These are phyloP conservation scores for Opisthograptis luteolata DNA, from an alignment of 2,888 invertebrate genomes.

Conservation along the genomic window DNA sequence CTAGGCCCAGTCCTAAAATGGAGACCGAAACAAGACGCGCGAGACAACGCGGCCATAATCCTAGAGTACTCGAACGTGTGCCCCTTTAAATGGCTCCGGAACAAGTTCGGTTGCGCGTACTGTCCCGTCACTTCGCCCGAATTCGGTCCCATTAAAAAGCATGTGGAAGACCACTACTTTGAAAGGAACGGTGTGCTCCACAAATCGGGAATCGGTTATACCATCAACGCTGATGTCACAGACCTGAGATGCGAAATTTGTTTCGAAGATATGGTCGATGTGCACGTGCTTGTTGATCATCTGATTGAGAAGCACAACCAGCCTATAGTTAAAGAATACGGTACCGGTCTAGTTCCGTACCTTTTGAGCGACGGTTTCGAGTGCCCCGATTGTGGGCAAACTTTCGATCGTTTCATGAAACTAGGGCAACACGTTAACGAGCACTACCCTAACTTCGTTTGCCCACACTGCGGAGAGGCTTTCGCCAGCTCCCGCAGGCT, in stretches of 20 bases:
- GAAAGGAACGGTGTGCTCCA: not conserved
- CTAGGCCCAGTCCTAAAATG: too few relatives aligned
- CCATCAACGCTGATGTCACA: constrained; percentile 4
- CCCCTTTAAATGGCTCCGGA: constrained; percentile 69
- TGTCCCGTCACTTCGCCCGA: constrained; percentile 45
- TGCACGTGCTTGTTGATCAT: constrained; percentile 4
- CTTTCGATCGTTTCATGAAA: not conserved
- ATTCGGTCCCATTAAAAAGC: constrained; percentile 1
- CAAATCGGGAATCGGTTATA: not conserved
- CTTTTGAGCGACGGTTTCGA: not conserved
- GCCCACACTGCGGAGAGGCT: constrained; percentile 4
- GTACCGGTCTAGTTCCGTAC: constrained; percentile 2
- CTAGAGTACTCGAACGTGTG: constrained; percentile 68
- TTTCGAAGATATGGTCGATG: not conserved
- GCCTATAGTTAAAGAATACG: not conserved
- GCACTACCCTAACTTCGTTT: constrained; percentile 5
- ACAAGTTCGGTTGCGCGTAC: constrained; percentile 62
- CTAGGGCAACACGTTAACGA: not conserved
- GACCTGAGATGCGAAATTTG: constrained; percentile 9
- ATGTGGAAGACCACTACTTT: constrained; percentile 18
- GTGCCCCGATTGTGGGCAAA: constrained; percentile 1
- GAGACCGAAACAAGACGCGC: too few relatives aligned
- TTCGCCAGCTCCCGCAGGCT: not conserved
- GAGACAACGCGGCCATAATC: constrained; percentile 69
- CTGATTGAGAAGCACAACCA: constrained; percentile 2